Evolutionary conservation across 2,797 vertebrate species (phyloP), one percentile per base, ranked within the genome.

Genomic region (Karalla daura): DNA sequence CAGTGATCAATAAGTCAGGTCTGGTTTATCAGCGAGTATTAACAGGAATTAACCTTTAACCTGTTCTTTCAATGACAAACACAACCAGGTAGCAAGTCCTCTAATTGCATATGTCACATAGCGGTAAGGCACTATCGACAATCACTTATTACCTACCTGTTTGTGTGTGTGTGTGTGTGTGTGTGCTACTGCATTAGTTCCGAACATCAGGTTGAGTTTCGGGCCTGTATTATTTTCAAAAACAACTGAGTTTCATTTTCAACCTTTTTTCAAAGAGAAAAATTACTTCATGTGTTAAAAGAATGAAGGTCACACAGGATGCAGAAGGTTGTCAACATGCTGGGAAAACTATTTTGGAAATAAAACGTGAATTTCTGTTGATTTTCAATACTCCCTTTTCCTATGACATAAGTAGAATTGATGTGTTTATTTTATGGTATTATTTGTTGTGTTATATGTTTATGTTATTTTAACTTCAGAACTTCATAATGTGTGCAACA

Each of bases 1-100:
- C 51, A 35, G 41, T 30, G 59, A 88, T 88, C 81, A 49, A 88
- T 89, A 82, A 84, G 80, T 86, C 86, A 76, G 71, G 61, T 79
- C 69, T 74, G 58, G 83, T 89, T 86, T 81, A 87, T 84, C 88
- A 83, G 75, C 70, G 73, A 39, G 71, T 74, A 85, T 86, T 86
- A 85, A 81, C 55, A 58, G 66, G 78, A 72, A 83, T 89, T 88
- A 83, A 75, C 85, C 80, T 83, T 46, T 76, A 51, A 59, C 76
- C 79, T 18, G 35, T 28, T 2, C 74, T 67, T 52, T 47, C 64
- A 65, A 17, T 39, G 68, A 63, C 70, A 55, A 71, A 84, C 74
- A 73, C 53, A 66, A 78, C 78, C 8, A 6, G 35, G 2, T n/a
- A 18, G 17, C 32, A 1, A 73, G 47, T 73, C 14, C 60, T 55